phyloP scores from a whole-genome alignment of 2,888 invertebrate species.

The Tholera decimalis region DNA sequence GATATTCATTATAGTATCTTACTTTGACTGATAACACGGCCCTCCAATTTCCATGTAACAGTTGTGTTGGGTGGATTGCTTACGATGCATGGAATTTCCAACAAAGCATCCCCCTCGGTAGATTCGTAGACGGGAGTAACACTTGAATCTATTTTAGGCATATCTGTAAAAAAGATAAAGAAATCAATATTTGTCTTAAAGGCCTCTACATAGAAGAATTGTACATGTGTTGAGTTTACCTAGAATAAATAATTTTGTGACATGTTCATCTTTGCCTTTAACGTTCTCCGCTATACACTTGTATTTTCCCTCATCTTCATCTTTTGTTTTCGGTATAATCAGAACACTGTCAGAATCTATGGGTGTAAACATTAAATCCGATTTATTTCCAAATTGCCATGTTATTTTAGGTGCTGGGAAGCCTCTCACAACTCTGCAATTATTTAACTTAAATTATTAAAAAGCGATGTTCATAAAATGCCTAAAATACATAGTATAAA shows the following conservation, averaged over 20 bases:
- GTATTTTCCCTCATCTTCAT: conserved; percentile 26
- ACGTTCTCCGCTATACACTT: conserved; percentile 38
- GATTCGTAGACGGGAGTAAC: not conserved
- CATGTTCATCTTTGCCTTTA: conserved; percentile 19
- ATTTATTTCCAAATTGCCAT: conserved; percentile 26
- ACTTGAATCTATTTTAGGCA: conserved; percentile 28
- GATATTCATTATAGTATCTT: not conserved
- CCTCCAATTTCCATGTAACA: conserved; percentile 35
- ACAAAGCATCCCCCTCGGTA: conserved; percentile 34
- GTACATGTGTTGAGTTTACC: conserved; percentile 8
- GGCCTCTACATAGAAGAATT: not conserved
- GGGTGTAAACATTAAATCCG: conserved; percentile 1
- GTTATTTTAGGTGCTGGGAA: conserved; percentile 39
- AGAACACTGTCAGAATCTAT: conserved; percentile 9
- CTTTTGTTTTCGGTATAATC: conserved; percentile 1
- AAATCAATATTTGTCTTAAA: not conserved
- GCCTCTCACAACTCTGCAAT: conserved; percentile 21
- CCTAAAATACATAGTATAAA: too few relatives aligned
- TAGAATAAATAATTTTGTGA: conserved; percentile 23
- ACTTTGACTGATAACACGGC: conserved; percentile 13
- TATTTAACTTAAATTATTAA: not conserved
- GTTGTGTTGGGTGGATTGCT: conserved; percentile 39
- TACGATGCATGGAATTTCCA: conserved; percentile 39
- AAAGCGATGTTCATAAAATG: too few relatives aligned
- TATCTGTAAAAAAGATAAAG: conserved; percentile 22